These are phyloP conservation scores for Cataglyphis livida DNA, from an alignment of 2,888 invertebrate genomes.

Conservation along the genomic window DNA sequence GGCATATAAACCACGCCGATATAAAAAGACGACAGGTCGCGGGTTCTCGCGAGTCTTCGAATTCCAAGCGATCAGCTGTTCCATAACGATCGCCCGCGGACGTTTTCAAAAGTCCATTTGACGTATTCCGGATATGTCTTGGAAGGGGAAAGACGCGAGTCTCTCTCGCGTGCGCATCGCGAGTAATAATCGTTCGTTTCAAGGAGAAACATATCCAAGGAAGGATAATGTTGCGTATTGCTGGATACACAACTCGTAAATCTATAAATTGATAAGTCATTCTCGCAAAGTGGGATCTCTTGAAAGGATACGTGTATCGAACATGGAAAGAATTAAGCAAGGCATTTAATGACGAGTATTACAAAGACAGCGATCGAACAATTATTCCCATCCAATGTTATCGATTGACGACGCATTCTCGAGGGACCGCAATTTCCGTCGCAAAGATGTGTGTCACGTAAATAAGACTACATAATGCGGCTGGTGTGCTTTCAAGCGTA, in stretches of 20 bases:
- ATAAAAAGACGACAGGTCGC: background rate
- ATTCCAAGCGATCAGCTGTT: conserved; percentile 15
- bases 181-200: conserved; percentile 30
- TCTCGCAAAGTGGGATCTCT: background rate
- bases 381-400: background rate
- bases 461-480: conserved; percentile 7
- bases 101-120: conserved; percentile 28
- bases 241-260: background rate
- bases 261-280: background rate
- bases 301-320: conserved; percentile 2
- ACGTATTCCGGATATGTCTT: conserved; percentile 3
- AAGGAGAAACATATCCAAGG: conserved; percentile 22
- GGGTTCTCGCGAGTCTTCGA: conserved; percentile 6
- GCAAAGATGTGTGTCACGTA: conserved; percentile 14
- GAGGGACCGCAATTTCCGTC: conserved; percentile 21
- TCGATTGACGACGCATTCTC: background rate
- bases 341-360: background rate
- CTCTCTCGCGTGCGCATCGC: conserved; percentile 8
- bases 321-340: conserved; percentile 8
- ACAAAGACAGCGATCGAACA: background rate
- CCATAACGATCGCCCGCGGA: background rate
- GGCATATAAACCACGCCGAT: background rate
- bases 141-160: background rate
- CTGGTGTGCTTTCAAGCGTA: conserved; percentile 11
- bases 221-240: conserved; percentile 16